phyloP scores from a whole-genome alignment of 1,140 invertebrate genomes.

The Oryctes rhinoceros region DNA sequence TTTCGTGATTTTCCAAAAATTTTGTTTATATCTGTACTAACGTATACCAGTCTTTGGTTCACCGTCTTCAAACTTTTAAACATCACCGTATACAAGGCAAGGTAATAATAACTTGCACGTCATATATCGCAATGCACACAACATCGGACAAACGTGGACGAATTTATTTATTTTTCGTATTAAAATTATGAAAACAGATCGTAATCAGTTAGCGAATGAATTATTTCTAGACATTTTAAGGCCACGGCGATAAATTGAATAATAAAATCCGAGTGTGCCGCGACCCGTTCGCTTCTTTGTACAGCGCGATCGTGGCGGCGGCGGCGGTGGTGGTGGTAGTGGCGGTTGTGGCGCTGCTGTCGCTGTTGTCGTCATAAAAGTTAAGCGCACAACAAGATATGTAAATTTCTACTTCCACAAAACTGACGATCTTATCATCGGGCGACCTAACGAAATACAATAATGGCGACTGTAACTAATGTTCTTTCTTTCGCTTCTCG shows the following conservation, averaged over 20 bases:
- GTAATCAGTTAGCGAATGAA: conserved; percentile 11
- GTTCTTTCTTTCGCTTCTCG: background rate
- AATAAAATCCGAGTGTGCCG: conserved; percentile 29
- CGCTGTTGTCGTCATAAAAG: background rate
- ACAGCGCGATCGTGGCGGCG: background rate
- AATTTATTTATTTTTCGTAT: conserved; percentile 12
- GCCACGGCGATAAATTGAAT: conserved; percentile 32
- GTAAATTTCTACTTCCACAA: background rate
- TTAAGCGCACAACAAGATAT: conserved; percentile 4
- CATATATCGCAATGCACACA: background rate
- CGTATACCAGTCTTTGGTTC: too few species aligned
- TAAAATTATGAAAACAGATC: conserved; percentile 21
- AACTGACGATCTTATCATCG: conserved; percentile 12
- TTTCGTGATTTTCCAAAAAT: too few species aligned
- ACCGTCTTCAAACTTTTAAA: too few species aligned
- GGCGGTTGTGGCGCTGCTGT: background rate
- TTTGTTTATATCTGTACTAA: too few species aligned
- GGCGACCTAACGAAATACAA: conserved; percentile 2
- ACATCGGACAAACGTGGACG: conserved; percentile 6
- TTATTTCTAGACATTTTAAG: conserved; percentile 29
- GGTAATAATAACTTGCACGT: too few species aligned
- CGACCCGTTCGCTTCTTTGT: conserved; percentile 33
- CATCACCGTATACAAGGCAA: too few species aligned
- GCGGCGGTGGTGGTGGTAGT: background rate
- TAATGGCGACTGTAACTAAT: background rate